Conservation (phyloP, 2,797 vertebrate genomes). For the Anguilla pacifica region DNA sequence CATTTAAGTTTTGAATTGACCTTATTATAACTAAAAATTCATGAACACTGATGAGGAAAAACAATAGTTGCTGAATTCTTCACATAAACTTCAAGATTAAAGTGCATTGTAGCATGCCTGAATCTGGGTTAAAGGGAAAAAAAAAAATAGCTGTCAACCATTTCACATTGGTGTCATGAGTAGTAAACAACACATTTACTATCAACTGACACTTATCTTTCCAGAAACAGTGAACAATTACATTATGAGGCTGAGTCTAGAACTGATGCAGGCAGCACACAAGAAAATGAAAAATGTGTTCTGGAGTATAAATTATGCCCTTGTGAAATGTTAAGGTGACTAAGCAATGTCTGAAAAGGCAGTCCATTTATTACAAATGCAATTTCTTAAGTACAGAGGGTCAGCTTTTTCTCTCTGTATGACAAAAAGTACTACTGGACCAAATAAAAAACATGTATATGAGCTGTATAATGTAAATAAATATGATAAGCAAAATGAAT, state of each 20-base stretch:
- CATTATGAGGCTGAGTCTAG: not conserved
- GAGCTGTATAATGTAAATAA: constrained; percentile 64
- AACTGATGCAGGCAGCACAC: not conserved
- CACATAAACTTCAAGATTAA: not conserved
- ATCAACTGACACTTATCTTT: not conserved
- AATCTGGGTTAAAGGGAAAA: not conserved
- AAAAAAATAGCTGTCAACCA: not conserved
- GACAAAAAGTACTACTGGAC: constrained; percentile 50
- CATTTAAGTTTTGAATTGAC: too few relatives aligned
- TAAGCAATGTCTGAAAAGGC: constrained; percentile 67
- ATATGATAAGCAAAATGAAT: constrained; percentile 74
- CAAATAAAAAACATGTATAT: constrained; percentile 64
- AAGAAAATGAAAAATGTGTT: constrained; percentile 15
- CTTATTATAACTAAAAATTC: not conserved
- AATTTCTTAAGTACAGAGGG: constrained; percentile 72
- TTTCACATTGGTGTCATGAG: not conserved
- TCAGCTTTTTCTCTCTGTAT: constrained; percentile 47
- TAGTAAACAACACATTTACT: not conserved
- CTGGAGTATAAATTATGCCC: constrained; percentile 44
- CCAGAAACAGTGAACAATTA: not conserved
- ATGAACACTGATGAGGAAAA: not conserved
- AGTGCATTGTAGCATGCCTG: not conserved
- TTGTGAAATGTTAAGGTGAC: constrained; percentile 63
- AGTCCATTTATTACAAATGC: constrained; percentile 73
- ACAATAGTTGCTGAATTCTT: not conserved